A percentile compares a stretch with the other conserved stretches of the same genome.
Evolutionary conservation across 2,797 vertebrate species (phyloP).

Genomic region (Bovichtus variegatus): DNA sequence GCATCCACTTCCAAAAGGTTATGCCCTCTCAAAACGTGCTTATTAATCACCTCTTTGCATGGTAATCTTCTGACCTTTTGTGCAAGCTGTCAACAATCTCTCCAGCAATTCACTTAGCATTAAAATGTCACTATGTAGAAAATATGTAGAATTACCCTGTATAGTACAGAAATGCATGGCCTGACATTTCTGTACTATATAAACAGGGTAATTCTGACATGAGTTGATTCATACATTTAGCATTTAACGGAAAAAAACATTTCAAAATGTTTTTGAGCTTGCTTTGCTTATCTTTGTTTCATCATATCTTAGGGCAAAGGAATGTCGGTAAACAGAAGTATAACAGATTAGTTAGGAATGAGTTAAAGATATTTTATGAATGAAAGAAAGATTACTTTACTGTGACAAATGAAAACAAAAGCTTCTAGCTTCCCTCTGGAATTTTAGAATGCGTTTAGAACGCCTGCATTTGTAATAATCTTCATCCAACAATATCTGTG

Average conservation of each 20-base stretch:
- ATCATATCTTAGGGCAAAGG: background rate
- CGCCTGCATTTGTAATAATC: background rate
- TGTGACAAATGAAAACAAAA: background rate
- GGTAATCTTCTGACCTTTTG: slow-evolving; percentile 32
- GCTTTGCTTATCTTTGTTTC: background rate
- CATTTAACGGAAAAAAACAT: no score
- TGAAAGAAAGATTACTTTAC: background rate
- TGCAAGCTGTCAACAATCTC: slow-evolving; percentile 11
- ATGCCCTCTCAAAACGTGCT: background rate
- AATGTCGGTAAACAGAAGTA: slow-evolving; percentile 1
- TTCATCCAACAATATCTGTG: background rate
- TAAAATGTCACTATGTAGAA: slow-evolving; percentile 20
- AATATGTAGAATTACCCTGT: slow-evolving; percentile 11
- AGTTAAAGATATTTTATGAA: no score
- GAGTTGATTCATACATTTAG: background rate
- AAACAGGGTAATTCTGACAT: background rate
- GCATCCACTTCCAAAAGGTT: slow-evolving; percentile 26
- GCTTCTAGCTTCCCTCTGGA: no score
- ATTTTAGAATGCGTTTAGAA: no score
- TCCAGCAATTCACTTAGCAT: slow-evolving; percentile 4
- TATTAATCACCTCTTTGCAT: slow-evolving; percentile 27
- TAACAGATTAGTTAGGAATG: slow-evolving; percentile 8
- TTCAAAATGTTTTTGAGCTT: no score
- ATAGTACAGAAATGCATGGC: no score
- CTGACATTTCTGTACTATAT: background rate